Conservation (phyloP, 2,797 vertebrate species). For the Acanthurus lineatus region DNA sequence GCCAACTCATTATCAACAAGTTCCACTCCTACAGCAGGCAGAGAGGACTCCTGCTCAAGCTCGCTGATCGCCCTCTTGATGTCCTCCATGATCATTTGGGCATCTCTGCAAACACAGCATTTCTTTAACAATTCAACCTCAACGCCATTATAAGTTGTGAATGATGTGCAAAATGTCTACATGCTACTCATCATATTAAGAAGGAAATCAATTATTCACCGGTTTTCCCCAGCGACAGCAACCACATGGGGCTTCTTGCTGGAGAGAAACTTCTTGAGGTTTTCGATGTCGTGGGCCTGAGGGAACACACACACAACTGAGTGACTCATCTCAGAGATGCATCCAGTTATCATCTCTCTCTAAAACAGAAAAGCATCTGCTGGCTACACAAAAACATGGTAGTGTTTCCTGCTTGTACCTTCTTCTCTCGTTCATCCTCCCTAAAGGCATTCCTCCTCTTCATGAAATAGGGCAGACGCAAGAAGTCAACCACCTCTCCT, state of each 20-base stretch:
- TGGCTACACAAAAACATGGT: not conserved
- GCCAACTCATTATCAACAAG: constrained; percentile 96
- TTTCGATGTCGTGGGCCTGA: constrained; percentile 92
- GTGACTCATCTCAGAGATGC: not conserved
- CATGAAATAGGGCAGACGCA: constrained; percentile 96
- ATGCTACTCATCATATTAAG: not conserved
- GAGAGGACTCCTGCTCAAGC: constrained; percentile 96
- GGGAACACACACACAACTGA: constrained; percentile 38
- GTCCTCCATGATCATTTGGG: constrained; percentile 98
- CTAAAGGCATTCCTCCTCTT: constrained; percentile 96
- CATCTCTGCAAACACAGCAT: constrained; percentile 87
- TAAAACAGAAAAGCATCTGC: not conserved
- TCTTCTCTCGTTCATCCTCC: constrained; percentile 97
- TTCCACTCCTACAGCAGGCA: constrained; percentile 95
- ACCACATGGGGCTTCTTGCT: constrained; percentile 98
- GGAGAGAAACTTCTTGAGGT: constrained; percentile 94
- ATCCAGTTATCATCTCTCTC: not conserved
- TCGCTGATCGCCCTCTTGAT: constrained; percentile 96
- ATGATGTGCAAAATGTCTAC: not conserved
- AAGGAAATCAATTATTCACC: constrained; percentile 80
- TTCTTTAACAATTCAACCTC: constrained; percentile 5
- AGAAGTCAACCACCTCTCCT: constrained; percentile 97
- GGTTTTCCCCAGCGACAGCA: constrained; percentile 95
- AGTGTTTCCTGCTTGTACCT: constrained; percentile 81
- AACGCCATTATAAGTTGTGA: not conserved